Percentiles rank a stretch among this genome's conserved stretches.
These are phyloP conservation scores for Synanthedon myopaeformis DNA, from an alignment of 2,888 invertebrate genomes.

Conservation along the genomic window DNA sequence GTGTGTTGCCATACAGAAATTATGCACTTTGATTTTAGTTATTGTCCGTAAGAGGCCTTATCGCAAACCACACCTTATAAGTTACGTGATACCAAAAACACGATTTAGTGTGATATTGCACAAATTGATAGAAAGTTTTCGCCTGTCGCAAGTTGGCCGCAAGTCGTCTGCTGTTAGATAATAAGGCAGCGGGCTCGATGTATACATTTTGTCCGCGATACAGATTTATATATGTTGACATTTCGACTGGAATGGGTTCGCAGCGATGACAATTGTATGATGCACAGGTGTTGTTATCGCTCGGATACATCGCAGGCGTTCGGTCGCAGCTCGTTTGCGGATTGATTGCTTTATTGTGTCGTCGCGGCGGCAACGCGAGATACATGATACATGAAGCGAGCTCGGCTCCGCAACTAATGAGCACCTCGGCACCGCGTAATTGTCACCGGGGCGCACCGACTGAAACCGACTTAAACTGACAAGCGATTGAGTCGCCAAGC, in stretches of 20 bases:
- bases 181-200: too few relatives aligned
- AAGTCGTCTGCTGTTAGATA: too few relatives aligned
- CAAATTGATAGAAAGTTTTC: too few relatives aligned
- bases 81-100: too few relatives aligned
- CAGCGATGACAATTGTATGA: constrained; percentile 6
- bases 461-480: constrained; percentile 10
- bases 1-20: too few relatives aligned
- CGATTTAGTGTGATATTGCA: too few relatives aligned
- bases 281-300: constrained; percentile 25
- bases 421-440: constrained; percentile 44
- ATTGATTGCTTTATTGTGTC: constrained; percentile 68
- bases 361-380: constrained; percentile 46
- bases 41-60: too few relatives aligned
- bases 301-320: constrained; percentile 21
- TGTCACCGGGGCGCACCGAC: constrained; percentile 27
- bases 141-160: too few relatives aligned
- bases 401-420: constrained; percentile 49
- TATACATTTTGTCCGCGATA: neutral
- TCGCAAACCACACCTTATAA: too few relatives aligned
- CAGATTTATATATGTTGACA: too few relatives aligned
- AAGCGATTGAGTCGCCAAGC: constrained; percentile 38
- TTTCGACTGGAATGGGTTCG: neutral
- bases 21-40: too few relatives aligned
- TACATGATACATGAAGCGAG: constrained; percentile 64
- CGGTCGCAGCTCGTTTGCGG: constrained; percentile 43